Evolutionary conservation across 2,888 invertebrate species (phyloP).

Genomic region (Acanthopleura granulata): DNA sequence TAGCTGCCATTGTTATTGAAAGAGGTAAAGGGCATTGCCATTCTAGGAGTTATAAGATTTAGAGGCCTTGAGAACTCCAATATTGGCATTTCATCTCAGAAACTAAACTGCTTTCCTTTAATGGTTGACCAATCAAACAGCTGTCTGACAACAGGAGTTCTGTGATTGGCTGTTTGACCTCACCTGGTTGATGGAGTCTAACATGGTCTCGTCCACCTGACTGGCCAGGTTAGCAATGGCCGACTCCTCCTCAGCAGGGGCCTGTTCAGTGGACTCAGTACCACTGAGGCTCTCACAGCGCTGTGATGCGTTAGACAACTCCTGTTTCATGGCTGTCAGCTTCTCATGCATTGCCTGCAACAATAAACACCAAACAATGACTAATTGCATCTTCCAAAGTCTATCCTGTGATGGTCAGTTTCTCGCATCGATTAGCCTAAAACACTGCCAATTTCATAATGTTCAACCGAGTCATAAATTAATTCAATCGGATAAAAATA

Average conservation of each 20-base stretch:
- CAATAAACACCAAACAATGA: background rate
- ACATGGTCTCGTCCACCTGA: slow-evolving; percentile 43
- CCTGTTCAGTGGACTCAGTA: slow-evolving; percentile 86
- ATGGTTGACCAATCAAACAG: background rate
- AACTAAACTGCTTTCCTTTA: background rate
- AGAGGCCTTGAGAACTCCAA: too few relatives aligned
- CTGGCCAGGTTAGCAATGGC: slow-evolving; percentile 46
- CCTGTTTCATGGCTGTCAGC: slow-evolving; percentile 88
- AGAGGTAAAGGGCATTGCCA: too few relatives aligned
- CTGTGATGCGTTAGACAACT: slow-evolving; percentile 88
- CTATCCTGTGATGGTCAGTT: too few relatives aligned
- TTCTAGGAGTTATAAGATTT: too few relatives aligned
- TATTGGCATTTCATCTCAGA: too few relatives aligned
- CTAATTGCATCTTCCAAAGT: too few relatives aligned
- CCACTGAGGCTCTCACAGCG: slow-evolving; percentile 91
- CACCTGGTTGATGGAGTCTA: slow-evolving; percentile 51
- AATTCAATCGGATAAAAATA: too few relatives aligned
- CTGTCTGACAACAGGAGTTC: background rate
- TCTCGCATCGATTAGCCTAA: too few relatives aligned
- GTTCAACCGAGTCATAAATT: too few relatives aligned
- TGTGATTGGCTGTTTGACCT: background rate
- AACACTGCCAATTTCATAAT: too few relatives aligned
- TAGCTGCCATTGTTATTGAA: too few relatives aligned
- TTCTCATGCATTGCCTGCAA: slow-evolving; percentile 81
- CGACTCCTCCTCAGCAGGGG: slow-evolving; percentile 73